Percentiles rank a stretch among this genome's conserved stretches.
Evolutionary conservation across 2,888 invertebrate species (phyloP).

Genomic region (Anarsia innoxiella): DNA sequence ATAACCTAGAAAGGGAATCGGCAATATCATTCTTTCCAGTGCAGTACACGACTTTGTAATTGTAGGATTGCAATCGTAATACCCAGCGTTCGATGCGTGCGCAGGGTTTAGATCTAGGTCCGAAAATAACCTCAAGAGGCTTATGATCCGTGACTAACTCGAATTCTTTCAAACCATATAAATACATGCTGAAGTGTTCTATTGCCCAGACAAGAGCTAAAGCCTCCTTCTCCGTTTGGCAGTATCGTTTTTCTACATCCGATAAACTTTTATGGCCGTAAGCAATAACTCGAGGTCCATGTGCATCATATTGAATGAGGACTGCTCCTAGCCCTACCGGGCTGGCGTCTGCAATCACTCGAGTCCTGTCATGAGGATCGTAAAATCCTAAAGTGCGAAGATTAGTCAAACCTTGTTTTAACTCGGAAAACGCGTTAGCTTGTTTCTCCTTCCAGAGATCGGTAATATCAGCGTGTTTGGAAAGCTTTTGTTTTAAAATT

Average conservation of each 20-base stretch:
- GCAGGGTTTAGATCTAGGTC: conserved; percentile 27
- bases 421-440: conserved; percentile 10
- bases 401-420: conserved; percentile 6
- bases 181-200: conserved; percentile 10
- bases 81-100: conserved; percentile 31
- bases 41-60: conserved; percentile 25
- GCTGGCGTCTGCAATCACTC: conserved; percentile 16
- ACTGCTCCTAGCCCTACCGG: conserved; percentile 15
- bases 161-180: conserved; percentile 21
- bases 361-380: conserved; percentile 10
- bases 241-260: conserved; percentile 23
- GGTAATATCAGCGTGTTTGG: conserved; percentile 3
- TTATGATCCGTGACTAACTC: conserved; percentile 29
- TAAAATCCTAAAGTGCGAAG: conserved; percentile 15
- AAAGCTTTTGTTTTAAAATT: conserved; percentile 12
- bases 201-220: conserved; percentile 25
- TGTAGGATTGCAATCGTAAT: conserved; percentile 26
- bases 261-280: conserved; percentile 24
- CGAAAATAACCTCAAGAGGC: conserved; percentile 17
- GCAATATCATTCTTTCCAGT: conserved; percentile 28
- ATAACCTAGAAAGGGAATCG: conserved; percentile 22
- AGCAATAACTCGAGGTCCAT: conserved; percentile 24
- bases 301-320: conserved; percentile 13
- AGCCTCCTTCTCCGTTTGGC: conserved; percentile 29
- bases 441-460: conserved; percentile 11